These are phyloP conservation scores for Hippopotamus amphibius DNA, from an alignment of 2,113 vertebrate species.

Conservation along the genomic window DNA sequence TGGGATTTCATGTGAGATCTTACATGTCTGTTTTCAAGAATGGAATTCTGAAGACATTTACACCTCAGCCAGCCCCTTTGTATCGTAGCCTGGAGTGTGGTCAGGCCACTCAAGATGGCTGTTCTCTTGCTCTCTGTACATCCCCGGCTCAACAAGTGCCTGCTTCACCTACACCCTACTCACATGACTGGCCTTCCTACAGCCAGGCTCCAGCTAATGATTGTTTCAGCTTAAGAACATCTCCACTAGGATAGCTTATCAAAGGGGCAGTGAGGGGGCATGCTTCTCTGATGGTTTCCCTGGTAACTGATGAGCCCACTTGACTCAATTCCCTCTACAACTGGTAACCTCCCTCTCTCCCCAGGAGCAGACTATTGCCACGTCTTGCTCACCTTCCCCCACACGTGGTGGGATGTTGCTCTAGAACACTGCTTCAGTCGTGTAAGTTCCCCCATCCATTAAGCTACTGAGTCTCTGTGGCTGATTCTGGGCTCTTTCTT, in stretches of 20 bases:
- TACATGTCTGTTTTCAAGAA: neutral
- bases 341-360: neutral
- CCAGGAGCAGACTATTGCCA: neutral
- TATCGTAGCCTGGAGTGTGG: too few relatives aligned
- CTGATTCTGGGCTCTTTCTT: neutral
- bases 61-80: neutral
- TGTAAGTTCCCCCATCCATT: neutral
- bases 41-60: neutral
- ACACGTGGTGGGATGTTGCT: neutral
- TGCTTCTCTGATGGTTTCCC: neutral
- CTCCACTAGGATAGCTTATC: neutral
- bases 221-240: neutral
- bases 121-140: neutral
- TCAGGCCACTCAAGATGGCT: neutral
- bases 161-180: neutral
- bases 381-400: too few relatives aligned
- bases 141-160: neutral
- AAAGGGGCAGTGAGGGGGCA: neutral
- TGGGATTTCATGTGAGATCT: neutral
- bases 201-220: neutral
- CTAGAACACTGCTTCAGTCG: neutral
- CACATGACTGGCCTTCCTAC: rapidly evolving
- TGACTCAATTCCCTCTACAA: neutral
- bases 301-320: neutral
- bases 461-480: neutral